Evolutionary conservation across 2,797 vertebrate genomes (phyloP).

Genomic region (Rhinophrynus dorsalis): DNA sequence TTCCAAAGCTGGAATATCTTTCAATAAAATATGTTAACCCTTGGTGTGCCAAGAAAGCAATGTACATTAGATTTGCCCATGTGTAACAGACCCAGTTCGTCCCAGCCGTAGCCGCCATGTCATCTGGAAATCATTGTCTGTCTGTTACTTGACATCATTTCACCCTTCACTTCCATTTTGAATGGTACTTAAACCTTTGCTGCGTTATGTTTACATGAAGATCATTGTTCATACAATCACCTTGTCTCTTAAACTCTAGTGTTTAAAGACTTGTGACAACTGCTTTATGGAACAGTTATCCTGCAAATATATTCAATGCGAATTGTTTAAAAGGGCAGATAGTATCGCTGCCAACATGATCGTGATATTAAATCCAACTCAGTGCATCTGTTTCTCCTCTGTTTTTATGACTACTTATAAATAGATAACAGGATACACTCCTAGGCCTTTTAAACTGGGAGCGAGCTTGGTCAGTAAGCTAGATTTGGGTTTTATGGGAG

Average conservation of each 20-base stretch:
- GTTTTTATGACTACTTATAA: constrained; percentile 1
- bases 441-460: not conserved
- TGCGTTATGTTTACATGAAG: not conserved
- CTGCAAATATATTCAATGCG: not conserved
- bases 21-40: too few relatives aligned
- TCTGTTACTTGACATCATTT: not conserved
- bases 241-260: not conserved
- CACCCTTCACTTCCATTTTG: not conserved
- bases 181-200: not conserved
- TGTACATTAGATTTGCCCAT: too few relatives aligned
- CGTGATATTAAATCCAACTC: not conserved
- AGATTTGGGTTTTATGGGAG: not conserved
- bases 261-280: not conserved
- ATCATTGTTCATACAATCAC: not conserved
- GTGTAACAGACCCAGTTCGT: too few relatives aligned
- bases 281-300: not conserved
- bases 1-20: too few relatives aligned
- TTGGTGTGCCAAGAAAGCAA: too few relatives aligned
- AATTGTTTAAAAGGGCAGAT: not conserved
- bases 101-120: too few relatives aligned
- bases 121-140: not conserved
- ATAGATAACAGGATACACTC: not conserved
- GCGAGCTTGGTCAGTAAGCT: not conserved
- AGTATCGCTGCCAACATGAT: not conserved
- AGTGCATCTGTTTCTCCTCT: not conserved